phyloP scores from a whole-genome alignment of 2,113 vertebrate species.

The Heliornis fulica region DNA sequence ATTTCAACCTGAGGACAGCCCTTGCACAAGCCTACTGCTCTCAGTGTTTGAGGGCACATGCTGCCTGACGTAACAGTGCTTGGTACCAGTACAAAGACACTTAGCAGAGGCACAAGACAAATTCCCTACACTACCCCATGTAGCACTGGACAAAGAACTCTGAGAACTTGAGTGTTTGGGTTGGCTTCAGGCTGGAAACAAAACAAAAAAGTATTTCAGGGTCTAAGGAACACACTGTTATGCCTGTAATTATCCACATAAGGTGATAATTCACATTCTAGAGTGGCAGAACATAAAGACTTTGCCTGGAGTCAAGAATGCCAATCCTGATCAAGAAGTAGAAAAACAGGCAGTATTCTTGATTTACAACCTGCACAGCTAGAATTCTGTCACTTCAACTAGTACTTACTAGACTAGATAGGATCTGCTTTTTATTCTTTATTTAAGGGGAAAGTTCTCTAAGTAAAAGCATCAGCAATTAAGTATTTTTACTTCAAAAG shows the following conservation, averaged over 20 bases:
- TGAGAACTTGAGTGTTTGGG: not conserved
- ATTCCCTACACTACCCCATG: not conserved
- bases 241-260: not conserved
- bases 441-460: not conserved
- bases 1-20: not conserved
- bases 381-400: not conserved
- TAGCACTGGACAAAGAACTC: not conserved
- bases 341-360: not conserved
- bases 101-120: accelerated
- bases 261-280: not conserved
- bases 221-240: not conserved
- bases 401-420: not conserved
- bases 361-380: not conserved
- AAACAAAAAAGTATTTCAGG: not conserved
- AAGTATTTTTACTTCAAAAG: not conserved
- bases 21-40: not conserved
- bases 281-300: not conserved
- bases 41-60: not conserved
- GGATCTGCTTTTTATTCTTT: not conserved
- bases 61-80: not conserved
- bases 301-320: not conserved
- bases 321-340: not conserved
- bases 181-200: not conserved
- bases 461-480: not conserved
- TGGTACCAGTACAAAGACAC: not conserved